Evolutionary conservation across 64 coral and sea anemone genomes (phyloP).

Genomic region (Porites lutea): DNA sequence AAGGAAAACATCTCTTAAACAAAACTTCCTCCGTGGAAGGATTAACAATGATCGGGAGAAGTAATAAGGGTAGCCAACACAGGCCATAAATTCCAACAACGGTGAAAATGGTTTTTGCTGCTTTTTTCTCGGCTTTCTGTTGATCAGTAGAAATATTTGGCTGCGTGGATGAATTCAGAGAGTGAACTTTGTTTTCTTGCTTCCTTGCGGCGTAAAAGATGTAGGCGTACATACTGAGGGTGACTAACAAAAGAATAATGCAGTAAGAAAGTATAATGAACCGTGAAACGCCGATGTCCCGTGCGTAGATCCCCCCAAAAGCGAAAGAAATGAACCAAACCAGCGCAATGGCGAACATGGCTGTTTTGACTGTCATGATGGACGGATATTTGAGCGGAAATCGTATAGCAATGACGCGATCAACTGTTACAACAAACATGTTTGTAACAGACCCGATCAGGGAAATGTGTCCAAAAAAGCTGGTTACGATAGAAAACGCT

Average conservation of each 20-base stretch:
- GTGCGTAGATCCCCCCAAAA: neutral
- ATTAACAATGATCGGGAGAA: neutral
- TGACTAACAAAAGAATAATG: neutral
- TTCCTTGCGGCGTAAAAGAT: neutral
- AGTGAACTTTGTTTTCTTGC: slow-evolving; percentile 24
- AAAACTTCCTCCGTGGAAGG: neutral
- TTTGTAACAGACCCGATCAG: neutral
- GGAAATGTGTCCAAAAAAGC: neutral
- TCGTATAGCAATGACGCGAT: slow-evolving; percentile 24
- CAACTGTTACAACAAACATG: slow-evolving; percentile 14
- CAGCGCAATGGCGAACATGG: neutral
- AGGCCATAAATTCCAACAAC: slow-evolving; percentile 14
- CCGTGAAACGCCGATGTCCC: neutral
- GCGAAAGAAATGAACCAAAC: slow-evolving; percentile 16
- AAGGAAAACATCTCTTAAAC: neutral
- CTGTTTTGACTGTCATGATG: neutral
- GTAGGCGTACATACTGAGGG: slow-evolving; percentile 13
- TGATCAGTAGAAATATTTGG: neutral
- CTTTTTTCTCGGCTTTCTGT: slow-evolving; percentile 8
- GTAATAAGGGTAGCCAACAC: neutral
- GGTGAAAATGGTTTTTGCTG: slow-evolving; percentile 9
- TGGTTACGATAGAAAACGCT: neutral
- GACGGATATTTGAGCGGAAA: neutral
- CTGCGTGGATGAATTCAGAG: neutral
- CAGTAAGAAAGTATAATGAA: neutral